A percentile compares a stretch with the other conserved stretches of the same genome.
These are phyloP conservation scores for Ashinkailepas kermadecensis DNA, from an alignment of 2,888 invertebrate genomes.

Conservation along the genomic window DNA sequence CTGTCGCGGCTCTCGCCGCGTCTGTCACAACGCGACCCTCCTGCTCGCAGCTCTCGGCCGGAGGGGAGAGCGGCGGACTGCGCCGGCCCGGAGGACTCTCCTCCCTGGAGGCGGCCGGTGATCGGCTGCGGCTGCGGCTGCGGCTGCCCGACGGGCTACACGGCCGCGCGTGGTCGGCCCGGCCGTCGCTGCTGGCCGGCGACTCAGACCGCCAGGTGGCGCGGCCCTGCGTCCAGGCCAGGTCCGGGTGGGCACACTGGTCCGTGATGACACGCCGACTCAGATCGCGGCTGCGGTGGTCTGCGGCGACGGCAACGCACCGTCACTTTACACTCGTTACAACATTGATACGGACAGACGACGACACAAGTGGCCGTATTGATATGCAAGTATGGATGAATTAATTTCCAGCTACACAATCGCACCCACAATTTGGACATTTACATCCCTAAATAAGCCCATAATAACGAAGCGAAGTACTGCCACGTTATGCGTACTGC, in stretches of 20 bases:
- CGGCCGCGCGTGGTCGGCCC: background rate
- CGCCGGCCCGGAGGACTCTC: background rate
- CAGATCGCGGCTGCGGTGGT: background rate
- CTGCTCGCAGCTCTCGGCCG: too few species aligned
- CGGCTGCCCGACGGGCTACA: background rate
- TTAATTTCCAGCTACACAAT: too few species aligned
- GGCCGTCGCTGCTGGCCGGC: slow-evolving; percentile 24
- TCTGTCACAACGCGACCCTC: too few species aligned
- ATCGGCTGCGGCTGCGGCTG: background rate
- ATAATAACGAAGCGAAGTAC: too few species aligned
- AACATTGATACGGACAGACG: too few species aligned
- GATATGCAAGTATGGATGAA: too few species aligned
- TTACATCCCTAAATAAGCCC: too few species aligned
- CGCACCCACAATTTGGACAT: too few species aligned
- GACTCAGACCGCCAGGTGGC: slow-evolving; percentile 29
- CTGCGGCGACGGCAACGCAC: background rate
- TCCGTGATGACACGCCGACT: slow-evolving; percentile 5
- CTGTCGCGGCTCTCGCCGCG: too few species aligned
- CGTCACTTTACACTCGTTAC: too few species aligned
- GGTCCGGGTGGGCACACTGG: slow-evolving; percentile 10
- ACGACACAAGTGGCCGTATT: too few species aligned
- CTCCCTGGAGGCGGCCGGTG: background rate
- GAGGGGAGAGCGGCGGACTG: background rate
- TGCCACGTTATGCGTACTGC: too few species aligned
- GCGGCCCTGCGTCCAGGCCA: slow-evolving; percentile 16